These are phyloP conservation scores for Teleogryllus occipitalis DNA, from an alignment of 1,140 invertebrate species.

Conservation along the genomic window DNA sequence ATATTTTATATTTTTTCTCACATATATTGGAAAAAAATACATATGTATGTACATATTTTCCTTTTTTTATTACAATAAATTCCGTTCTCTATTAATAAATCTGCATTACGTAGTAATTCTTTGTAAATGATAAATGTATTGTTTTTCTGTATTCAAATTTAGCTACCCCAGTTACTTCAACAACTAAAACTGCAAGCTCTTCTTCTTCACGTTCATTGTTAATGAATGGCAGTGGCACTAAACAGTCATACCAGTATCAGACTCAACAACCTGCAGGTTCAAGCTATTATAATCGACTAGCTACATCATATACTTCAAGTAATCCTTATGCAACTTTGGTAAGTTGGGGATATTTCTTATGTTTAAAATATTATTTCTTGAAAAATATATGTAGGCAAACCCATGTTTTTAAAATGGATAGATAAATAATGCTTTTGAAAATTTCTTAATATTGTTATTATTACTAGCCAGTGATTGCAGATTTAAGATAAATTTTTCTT, in stretches of 20 bases:
- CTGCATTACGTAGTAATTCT: background rate
- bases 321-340: conserved; percentile 43
- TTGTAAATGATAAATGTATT: conserved; percentile 26
- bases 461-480: no score
- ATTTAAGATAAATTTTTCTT: no score
- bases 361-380: no score
- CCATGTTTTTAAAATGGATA: no score
- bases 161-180: conserved; percentile 26
- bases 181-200: conserved; percentile 55
- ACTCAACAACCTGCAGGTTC: conserved; percentile 46
- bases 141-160: background rate
- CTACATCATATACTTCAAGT: conserved; percentile 8
- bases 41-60: no score
- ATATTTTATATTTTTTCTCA: no score
- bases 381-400: no score
- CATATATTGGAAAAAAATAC: no score
- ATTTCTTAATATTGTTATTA: no score
- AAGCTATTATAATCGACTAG: conserved; percentile 27
- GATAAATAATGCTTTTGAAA: no score
- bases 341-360: conserved; percentile 17
- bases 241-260: conserved; percentile 50
- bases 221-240: conserved; percentile 43
- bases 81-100: no score
- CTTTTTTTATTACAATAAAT: no score
- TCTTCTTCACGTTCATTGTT: conserved; percentile 62